Base-by-base conservation (phyloP, 2,888 invertebrate genomes). In the Peribatodes rhomboidaria region DNA sequence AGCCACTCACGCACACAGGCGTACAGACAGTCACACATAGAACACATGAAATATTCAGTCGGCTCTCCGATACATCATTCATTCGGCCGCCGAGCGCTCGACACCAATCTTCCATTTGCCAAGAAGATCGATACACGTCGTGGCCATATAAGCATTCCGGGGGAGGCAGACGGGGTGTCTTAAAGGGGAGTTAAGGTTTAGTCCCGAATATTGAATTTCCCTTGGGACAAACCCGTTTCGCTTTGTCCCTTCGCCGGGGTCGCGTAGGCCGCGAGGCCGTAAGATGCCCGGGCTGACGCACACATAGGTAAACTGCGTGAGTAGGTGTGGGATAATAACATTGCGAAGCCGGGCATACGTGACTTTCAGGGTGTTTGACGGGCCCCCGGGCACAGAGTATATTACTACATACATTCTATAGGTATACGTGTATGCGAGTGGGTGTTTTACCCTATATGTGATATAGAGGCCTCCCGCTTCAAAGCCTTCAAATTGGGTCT, bases 171-270 rank as follows among this genome's bases (percentile, higher is more conserved):
- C 90, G 89, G 91, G 91, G 90, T 83, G 92, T 86, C 88, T 92
- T 90, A 90, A 89, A 90, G 93, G 82, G 93, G 93, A 89, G 93
- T 90, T 92, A 93, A 90, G 93, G 92, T 93, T 93, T 93, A 93
- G 93, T 92, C 93, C 93, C 94, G 94, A 94, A 94, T 94, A 94
- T 94, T 94, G 94, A 94, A 94, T 94, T 94, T 94, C 94, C 94
- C 94, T 89, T 89, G 93, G 93, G 94, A 93, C 93, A 92, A 94
- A 93, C 94, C 93, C 93, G 93, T 93, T 93, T 93, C 92, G 86
- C 92, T 92, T 92, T 93, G 92, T 92, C 92, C 93, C 92, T 93
- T 92, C 84, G 85, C 82, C 88, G 90, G 91, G 92, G 92, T 91
- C 91, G 92, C 90, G 88, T 90, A 89, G 91, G 92, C 90, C 87